Base-by-base conservation (phyloP, 1,140 invertebrate genomes). In the Ceratitis capitata region DNA sequence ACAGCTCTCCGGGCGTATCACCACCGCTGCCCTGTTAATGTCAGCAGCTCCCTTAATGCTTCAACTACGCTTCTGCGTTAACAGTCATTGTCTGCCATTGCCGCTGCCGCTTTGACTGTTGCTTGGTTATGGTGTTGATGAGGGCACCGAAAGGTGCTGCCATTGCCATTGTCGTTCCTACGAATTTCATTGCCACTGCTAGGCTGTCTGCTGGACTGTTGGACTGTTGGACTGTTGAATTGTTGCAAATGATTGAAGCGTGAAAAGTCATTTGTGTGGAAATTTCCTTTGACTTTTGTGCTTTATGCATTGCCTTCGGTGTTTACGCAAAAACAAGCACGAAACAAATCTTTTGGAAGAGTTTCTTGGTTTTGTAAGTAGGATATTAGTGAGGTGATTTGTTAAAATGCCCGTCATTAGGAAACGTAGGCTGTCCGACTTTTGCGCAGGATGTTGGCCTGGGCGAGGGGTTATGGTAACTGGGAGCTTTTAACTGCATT, bases 81-180 rank as follows among this genome's bases (percentile, higher is more conserved):
- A 45, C 39, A 14, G 39, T 39, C 42, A 78, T 47, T 78, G 69
- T 78, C 35, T 47, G 39, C n/a, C 14, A 78, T 78, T 78, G 39
- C 39, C 32, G n/a, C 42, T 78, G 35, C 69, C 39, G 69, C 42
- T 26, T n/a, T 16, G 26, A 10, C 69, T 61, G 56, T 16, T 61
- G 69, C 29, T 45, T 35, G 69, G 69, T 45, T 35, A 45, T 23
- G 69, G 69, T 78, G 69, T 78, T 78, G 69, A 42, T 78, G 69
- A 78, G 69, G 69, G 69, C 69, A 78, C n/a, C n/a, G 69, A 78
- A 78, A 78, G 69, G 69, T 78, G 69, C 69, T 78, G 69, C n/a
- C n/a, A n/a, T 26, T 78, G 35, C 69, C 69, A 47, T 78, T 78
- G 69, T 78, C 45, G 69, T 78, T 78, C 39, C n/a, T 45, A 39